phyloP scores from a whole-genome alignment of 2,888 invertebrate genomes.

The Drosophila kokeensis region DNA sequence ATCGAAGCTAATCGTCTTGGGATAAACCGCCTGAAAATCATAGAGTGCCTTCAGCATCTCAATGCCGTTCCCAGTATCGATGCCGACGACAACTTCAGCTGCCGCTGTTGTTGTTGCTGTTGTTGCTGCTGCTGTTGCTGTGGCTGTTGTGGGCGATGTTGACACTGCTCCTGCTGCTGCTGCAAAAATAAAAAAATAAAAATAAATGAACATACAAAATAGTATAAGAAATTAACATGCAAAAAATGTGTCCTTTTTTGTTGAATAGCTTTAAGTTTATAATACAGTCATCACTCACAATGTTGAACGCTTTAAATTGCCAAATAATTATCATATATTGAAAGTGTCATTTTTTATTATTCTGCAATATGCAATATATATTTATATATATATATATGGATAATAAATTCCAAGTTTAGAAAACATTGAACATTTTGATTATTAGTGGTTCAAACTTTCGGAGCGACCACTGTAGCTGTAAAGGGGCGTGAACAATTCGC shows the following conservation, averaged over 20 bases:
- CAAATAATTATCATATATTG: not conserved
- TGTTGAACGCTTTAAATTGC: not conserved
- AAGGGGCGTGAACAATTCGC: conserved; percentile 64
- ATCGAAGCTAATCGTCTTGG: conserved; percentile 92
- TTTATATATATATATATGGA: not conserved
- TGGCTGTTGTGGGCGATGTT: conserved; percentile 48
- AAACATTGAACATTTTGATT: not conserved
- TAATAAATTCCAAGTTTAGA: not conserved
- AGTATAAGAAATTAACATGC: not conserved
- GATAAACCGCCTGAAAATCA: conserved; percentile 93
- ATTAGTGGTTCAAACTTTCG: not conserved
- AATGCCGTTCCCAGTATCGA: conserved; percentile 82
- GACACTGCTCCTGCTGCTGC: conserved; percentile 47
- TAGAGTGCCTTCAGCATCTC: conserved; percentile 94
- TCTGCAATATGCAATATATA: not conserved
- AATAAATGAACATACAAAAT: not conserved
- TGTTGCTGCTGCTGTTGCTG: conserved; percentile 26
- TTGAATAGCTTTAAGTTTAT: conserved; percentile 14
- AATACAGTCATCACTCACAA: conserved; percentile 6
- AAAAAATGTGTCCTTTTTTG: conserved; percentile 14
- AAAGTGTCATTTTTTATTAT: not conserved
- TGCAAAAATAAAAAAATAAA: conserved; percentile 10
- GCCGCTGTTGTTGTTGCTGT: conserved; percentile 17
- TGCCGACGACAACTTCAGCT: conserved; percentile 19
- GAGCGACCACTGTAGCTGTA: conserved; percentile 10